Percentiles rank a stretch among this genome's conserved stretches.
Evolutionary conservation across 2,888 invertebrate species (phyloP).

Genomic region (Anagyrus pseudococci): DNA sequence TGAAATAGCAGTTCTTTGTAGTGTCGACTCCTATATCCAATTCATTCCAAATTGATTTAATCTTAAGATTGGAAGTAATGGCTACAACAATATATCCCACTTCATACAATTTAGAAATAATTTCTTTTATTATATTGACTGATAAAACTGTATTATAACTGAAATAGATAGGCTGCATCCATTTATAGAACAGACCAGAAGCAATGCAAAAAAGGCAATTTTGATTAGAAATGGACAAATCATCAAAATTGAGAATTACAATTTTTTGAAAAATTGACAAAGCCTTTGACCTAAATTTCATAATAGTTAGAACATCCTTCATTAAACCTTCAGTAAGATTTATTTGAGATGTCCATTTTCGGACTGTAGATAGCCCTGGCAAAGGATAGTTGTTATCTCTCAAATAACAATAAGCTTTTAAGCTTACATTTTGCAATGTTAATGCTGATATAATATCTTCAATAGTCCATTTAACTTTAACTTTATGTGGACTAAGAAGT

Average conservation of each 20-base stretch:
- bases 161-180: conserved; percentile 41
- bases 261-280: conserved; percentile 34
- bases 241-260: conserved; percentile 34
- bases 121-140: conserved; percentile 29
- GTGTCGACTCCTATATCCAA: conserved; percentile 11
- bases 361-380: conserved; percentile 32
- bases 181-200: conserved; percentile 34
- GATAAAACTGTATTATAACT: conserved; percentile 31
- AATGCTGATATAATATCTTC: conserved; percentile 30
- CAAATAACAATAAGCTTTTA: conserved; percentile 28
- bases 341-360: conserved; percentile 29
- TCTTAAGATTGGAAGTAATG: conserved; percentile 27
- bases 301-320: conserved; percentile 28
- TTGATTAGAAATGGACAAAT: conserved; percentile 26
- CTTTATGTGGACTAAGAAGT: conserved; percentile 27
- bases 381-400: conserved; percentile 34
- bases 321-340: conserved; percentile 31
- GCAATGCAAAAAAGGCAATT: conserved; percentile 29
- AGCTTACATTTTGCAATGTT: conserved; percentile 26
- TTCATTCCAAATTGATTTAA: conserved; percentile 3
- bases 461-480: conserved; percentile 27
- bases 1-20: conserved; percentile 16
- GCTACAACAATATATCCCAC: conserved; percentile 37
- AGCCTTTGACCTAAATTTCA: conserved; percentile 24
- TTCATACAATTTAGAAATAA: conserved; percentile 32